Evolutionary conservation across 2,888 invertebrate species (phyloP).

Genomic region (Ischnura elegans): DNA sequence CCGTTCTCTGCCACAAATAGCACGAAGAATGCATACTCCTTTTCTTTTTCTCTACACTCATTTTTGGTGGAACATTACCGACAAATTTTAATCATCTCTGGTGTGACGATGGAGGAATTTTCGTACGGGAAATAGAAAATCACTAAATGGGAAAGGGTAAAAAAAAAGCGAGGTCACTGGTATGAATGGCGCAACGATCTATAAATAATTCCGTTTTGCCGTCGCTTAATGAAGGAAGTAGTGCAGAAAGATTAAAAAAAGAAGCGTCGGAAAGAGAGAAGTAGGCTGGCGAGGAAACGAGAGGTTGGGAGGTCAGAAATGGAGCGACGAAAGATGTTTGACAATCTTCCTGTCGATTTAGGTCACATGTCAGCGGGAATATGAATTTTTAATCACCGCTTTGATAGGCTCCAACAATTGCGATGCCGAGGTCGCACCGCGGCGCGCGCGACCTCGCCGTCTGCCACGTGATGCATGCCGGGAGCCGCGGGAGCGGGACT

Average conservation of each 20-base stretch:
- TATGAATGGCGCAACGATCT: background rate
- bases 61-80: background rate
- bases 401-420: background rate
- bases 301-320: no score
- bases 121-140: background rate
- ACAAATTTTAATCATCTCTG: slow-evolving; percentile 9
- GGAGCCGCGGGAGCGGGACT: background rate
- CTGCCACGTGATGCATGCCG: background rate
- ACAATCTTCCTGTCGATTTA: slow-evolving; percentile 13
- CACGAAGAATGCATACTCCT: background rate
- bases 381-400: slow-evolving; percentile 19
- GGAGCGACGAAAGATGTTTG: slow-evolving; percentile 1
- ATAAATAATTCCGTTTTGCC: slow-evolving; percentile 5
- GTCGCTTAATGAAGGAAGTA: background rate
- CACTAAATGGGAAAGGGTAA: background rate
- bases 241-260: background rate
- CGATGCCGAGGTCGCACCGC: background rate
- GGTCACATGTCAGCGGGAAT: slow-evolving; percentile 11
- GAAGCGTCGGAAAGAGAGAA: background rate
- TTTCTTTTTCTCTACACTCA: background rate
- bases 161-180: background rate
- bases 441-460: background rate
- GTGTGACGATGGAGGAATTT: background rate
- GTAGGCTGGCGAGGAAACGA: background rate
- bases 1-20: background rate